phyloP scores from a whole-genome alignment of 2,888 invertebrate genomes.

The Tricholauxania praeusta region DNA sequence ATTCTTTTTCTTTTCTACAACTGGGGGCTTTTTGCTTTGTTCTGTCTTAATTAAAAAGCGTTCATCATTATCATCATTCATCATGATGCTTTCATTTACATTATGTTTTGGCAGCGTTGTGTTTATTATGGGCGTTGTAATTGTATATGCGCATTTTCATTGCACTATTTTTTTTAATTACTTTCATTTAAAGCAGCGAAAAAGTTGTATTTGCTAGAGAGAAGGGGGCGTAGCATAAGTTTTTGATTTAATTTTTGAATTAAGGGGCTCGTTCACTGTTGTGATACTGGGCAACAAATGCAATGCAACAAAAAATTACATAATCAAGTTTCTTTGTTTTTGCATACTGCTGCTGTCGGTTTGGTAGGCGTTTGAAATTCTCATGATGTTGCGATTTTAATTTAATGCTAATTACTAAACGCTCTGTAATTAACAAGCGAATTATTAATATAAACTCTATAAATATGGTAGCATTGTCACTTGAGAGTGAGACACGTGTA shows the following conservation, averaged over 20 bases:
- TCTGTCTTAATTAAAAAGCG: conserved; percentile 5
- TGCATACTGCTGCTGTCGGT: background rate
- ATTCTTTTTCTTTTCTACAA: background rate
- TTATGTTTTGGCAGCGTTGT: background rate
- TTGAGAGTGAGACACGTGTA: background rate
- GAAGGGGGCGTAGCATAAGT: too few species aligned
- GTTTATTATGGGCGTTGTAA: background rate
- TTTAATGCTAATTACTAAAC: background rate
- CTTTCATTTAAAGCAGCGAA: background rate
- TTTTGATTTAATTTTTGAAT: too few species aligned
- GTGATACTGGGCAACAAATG: too few species aligned
- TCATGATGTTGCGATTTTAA: background rate
- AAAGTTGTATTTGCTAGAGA: background rate
- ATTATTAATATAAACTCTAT: background rate
- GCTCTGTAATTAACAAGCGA: too few species aligned
- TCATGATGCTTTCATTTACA: background rate
- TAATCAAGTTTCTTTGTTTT: background rate
- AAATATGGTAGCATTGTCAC: background rate
- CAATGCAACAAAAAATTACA: too few species aligned
- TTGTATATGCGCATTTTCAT: background rate
- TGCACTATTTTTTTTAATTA: background rate
- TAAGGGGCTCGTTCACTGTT: too few species aligned
- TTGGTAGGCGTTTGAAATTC: background rate
- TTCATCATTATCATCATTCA: conserved; percentile 1
- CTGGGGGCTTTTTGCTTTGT: background rate